Conservation (phyloP, 2,888 invertebrate species). For the Athetis lepigone region DNA sequence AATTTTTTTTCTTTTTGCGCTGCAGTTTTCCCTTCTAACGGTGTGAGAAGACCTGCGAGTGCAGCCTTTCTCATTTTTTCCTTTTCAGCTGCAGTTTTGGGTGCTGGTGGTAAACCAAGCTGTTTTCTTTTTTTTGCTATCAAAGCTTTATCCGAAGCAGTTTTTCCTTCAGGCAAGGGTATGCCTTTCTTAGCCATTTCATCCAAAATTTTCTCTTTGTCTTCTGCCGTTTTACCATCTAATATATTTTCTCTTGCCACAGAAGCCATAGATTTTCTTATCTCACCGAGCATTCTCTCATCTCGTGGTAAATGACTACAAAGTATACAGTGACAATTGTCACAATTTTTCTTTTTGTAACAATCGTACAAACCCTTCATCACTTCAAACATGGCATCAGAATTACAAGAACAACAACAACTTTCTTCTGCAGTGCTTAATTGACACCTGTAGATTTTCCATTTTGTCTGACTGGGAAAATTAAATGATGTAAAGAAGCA, state of each 20-base stretch:
- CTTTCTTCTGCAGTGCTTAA: conserved; percentile 30
- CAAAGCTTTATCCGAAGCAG: conserved; percentile 39
- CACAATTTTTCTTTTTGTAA: conserved; percentile 81
- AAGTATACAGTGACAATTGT: conserved; percentile 79
- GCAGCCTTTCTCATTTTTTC: conserved; percentile 33
- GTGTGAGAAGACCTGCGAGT: conserved; percentile 38
- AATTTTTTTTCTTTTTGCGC: conserved; percentile 61
- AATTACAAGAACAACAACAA: conserved; percentile 70
- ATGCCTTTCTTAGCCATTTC: conserved; percentile 28
- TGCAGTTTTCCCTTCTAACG: conserved; percentile 56
- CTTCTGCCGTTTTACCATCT: conserved; percentile 29
- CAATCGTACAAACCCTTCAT: conserved; percentile 84
- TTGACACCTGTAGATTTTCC: conserved; percentile 51
- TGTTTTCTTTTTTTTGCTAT: conserved; percentile 29
- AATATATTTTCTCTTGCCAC: conserved; percentile 27
- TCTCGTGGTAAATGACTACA: conserved; percentile 71
- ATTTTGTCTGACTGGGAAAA: conserved; percentile 35
- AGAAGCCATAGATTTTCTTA: conserved; percentile 38
- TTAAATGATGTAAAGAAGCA: conserved; percentile 12
- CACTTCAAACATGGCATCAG: conserved; percentile 84
- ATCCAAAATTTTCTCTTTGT: conserved; percentile 39
- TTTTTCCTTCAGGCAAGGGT: conserved; percentile 38
- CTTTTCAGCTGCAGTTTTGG: conserved; percentile 30
- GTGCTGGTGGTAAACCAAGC: conserved; percentile 43
- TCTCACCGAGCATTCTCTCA: conserved; percentile 23